Evolutionary conservation across 2,888 invertebrate genomes (phyloP), one percentile per base, ranked within the genome.

Genomic region (Acholoe squamosa): DNA sequence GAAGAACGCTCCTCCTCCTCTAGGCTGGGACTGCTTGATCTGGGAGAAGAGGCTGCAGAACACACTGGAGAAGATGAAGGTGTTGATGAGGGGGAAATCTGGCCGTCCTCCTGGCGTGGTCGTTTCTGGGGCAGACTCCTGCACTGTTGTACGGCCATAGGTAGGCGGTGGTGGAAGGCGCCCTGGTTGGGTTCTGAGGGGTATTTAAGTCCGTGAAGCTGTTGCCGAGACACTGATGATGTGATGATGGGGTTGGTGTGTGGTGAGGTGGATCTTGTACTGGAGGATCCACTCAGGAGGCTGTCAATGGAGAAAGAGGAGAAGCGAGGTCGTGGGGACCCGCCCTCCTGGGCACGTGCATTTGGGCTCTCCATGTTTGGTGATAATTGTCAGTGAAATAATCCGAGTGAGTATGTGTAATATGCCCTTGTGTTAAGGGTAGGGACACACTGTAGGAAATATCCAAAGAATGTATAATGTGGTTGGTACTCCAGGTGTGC

Each of bases 281-380:
- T n/a, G 25, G 54, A 54, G 28, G 52, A 54, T 7, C 19, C 52
- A 28, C 86, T 56, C 25, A 86, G 56, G 7, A 86, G 28, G 25
- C 86, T 86, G 25, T 86, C 86, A 5, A 86, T 86, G 86, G 86
- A 86, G 86, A 86, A 86, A 3, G 86, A 86, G 28, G 56, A 54
- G 52, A 52, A 54, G 54, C 86, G 86, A 28, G 52, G 86, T 54
- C n/a, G 52, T 1, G 56, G 16, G 0, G 56, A 19, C 28, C 31
- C 86, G 16, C 86, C 86, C 43, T 43, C 43, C 43, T 67, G 67
- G 77, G 77, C 25, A 28, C 19, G 77, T 28, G 34, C 77, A 28
- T 28, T 33, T 10, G 31, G n/a, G 19, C 5, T 34, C 7, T 28
- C 31, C 77, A 77, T 77, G 31, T 3, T 77, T n/a, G n/a, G n/a